These are phyloP conservation scores for Andrena haemorrhoa DNA, from an alignment of 2,888 invertebrate species.

Conservation along the genomic window DNA sequence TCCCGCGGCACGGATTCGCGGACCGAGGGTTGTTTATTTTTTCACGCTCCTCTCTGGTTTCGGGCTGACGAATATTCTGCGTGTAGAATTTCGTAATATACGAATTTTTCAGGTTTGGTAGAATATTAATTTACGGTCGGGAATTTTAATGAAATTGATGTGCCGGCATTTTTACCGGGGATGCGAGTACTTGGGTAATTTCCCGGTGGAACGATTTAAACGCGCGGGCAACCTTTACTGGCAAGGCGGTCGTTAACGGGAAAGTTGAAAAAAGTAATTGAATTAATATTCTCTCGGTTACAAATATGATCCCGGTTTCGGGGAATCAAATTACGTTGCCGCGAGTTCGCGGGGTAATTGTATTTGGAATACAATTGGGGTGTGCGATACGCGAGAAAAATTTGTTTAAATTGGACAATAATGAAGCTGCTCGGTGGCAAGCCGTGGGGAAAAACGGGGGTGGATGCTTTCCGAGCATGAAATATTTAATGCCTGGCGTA, in stretches of 20 bases:
- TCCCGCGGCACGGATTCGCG: no score
- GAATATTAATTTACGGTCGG: background rate
- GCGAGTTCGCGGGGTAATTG: slow-evolving; percentile 18
- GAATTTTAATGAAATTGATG: background rate
- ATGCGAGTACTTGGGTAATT: background rate
- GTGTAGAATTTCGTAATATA: background rate
- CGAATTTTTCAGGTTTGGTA: background rate
- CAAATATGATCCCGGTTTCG: slow-evolving; percentile 6
- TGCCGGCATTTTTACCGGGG: background rate
- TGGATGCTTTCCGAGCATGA: no score
- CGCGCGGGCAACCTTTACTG: background rate
- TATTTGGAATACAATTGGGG: slow-evolving; percentile 19
- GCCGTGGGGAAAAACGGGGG: no score
- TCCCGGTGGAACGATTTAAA: background rate
- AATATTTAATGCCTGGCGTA: no score
- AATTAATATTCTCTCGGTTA: slow-evolving; percentile 37
- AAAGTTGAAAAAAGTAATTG: slow-evolving; percentile 20
- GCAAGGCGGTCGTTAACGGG: background rate
- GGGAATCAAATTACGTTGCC: background rate
- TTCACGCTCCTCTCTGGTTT: no score
- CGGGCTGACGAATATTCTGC: no score
- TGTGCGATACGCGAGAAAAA: slow-evolving; percentile 16
- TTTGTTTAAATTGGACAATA: background rate
- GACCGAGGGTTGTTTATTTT: no score
- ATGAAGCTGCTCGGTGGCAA: background rate